phyloP scores from a whole-genome alignment of 2,113 vertebrate species.

The Synchiropus splendidus region DNA sequence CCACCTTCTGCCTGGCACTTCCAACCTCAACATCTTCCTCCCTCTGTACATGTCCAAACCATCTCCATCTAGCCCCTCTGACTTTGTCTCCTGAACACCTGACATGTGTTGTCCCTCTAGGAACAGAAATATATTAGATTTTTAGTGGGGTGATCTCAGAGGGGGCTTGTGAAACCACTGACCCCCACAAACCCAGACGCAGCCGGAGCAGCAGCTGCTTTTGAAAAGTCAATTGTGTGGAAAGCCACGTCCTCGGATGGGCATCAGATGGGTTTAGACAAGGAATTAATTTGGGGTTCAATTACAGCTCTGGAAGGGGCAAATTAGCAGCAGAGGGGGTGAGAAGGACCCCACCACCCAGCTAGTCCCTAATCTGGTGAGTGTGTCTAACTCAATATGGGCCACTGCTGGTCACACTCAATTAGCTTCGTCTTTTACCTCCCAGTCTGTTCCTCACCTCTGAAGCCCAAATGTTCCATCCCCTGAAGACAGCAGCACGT shows the following conservation, averaged over 20 bases:
- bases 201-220: conserved; percentile 51
- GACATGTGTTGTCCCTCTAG: no score
- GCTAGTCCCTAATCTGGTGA: conserved; percentile 40
- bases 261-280: conserved; percentile 57
- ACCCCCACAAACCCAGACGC: background rate
- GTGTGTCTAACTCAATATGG: conserved; percentile 27
- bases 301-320: conserved; percentile 30
- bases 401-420: conserved; percentile 30
- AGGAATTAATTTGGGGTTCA: conserved; percentile 55
- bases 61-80: no score
- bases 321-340: conserved; percentile 25
- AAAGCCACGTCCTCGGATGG: conserved; percentile 35
- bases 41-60: no score
- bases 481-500: conserved; percentile 4
- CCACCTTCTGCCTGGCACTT: no score
- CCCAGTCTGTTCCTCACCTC: conserved; percentile 20
- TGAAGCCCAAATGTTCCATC: conserved; percentile 1
- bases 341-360: conserved; percentile 17
- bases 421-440: conserved; percentile 32
- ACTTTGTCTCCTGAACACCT: no score
- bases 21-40: no score
- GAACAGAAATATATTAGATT: no score
- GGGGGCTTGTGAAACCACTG: background rate
- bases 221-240: conserved; percentile 21
- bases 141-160: no score